Percentiles rank a stretch among this genome's conserved stretches.
Evolutionary conservation across 2,888 invertebrate species (phyloP).

Genomic region (Spodoptera exigua): DNA sequence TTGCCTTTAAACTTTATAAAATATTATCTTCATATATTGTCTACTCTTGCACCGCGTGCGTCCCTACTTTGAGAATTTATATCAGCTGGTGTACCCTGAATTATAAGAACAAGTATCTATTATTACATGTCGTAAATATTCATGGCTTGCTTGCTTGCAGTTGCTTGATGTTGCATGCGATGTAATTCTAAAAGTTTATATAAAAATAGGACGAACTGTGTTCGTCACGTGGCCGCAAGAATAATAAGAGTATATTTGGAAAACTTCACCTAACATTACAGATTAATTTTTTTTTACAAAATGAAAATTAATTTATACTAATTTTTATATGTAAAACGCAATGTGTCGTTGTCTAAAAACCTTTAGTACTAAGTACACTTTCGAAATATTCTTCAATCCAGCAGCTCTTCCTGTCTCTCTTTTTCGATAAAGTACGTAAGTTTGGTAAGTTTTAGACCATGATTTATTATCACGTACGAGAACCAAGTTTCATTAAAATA

Average conservation of each 20-base stretch:
- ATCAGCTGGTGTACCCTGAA: slow-evolving; percentile 62
- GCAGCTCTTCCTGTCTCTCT: too few species aligned
- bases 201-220: slow-evolving; percentile 4
- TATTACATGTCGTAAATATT: slow-evolving; percentile 59
- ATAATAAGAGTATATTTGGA: not conserved
- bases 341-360: too few species aligned
- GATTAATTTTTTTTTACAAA: too few species aligned
- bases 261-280: not conserved
- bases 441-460: too few species aligned
- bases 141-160: slow-evolving; percentile 32
- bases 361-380: too few species aligned
- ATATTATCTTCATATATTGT: slow-evolving; percentile 81
- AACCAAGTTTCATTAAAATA: too few species aligned
- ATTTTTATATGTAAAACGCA: too few species aligned
- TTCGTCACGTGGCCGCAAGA: not conserved
- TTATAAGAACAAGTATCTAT: slow-evolving; percentile 60
- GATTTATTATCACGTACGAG: too few species aligned
- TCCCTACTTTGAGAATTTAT: slow-evolving; percentile 70
- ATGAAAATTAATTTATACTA: too few species aligned
- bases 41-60: slow-evolving; percentile 71
- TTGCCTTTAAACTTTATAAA: slow-evolving; percentile 79
- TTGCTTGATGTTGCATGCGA: slow-evolving; percentile 25
- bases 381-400: too few species aligned
- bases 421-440: too few species aligned
- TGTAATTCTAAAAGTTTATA: slow-evolving; percentile 16